Conservation (phyloP, 2,888 invertebrate genomes). For the Adineta ricciae region DNA sequence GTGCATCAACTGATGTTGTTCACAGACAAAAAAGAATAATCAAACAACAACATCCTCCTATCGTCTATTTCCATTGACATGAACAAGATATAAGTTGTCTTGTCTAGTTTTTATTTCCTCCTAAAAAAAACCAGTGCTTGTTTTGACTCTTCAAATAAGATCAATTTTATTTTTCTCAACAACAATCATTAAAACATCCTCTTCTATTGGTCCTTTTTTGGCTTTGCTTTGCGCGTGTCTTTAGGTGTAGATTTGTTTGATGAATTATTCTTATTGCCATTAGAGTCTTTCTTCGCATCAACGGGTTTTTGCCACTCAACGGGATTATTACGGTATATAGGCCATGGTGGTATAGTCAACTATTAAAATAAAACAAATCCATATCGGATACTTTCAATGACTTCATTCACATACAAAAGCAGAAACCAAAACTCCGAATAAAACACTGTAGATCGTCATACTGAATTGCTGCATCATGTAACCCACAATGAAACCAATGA, state of each 20-base stretch:
- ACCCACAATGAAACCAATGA: conserved; percentile 80
- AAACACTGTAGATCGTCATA: conserved; percentile 80
- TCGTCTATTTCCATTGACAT: no score
- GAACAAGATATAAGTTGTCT: no score
- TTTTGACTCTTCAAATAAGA: not conserved
- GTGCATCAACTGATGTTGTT: no score
- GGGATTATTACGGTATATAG: conserved; percentile 76
- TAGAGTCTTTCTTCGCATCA: conserved; percentile 44
- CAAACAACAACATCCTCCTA: no score
- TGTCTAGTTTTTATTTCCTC: no score
- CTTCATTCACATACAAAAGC: conserved; percentile 59
- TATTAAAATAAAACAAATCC: conserved; percentile 42
- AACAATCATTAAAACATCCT: not conserved
- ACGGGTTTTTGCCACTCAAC: conserved; percentile 77
- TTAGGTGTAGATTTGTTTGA: not conserved
- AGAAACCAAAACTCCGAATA: conserved; percentile 77
- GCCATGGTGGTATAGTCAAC: conserved; percentile 89
- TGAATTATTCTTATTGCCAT: conserved; percentile 36
- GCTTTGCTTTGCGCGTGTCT: not conserved
- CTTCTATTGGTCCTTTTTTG: not conserved
- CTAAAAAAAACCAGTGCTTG: not conserved
- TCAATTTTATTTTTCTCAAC: not conserved
- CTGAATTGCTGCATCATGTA: conserved; percentile 88
- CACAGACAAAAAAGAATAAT: no score
- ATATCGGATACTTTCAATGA: not conserved